Conservation (phyloP, 2,113 vertebrate genomes). For the Carlito syrichta region DNA sequence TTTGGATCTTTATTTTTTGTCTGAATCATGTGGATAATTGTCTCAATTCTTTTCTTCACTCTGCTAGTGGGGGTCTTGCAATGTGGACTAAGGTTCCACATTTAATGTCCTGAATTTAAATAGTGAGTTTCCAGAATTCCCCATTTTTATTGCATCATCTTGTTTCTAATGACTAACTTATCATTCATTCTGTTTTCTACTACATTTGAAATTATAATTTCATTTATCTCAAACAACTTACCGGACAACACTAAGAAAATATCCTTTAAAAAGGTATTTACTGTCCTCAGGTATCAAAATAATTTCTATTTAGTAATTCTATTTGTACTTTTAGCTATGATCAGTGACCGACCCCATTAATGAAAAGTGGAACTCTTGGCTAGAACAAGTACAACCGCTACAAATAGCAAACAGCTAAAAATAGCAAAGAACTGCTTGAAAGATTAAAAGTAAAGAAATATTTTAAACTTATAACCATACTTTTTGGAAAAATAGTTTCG, state of each 20-base stretch:
- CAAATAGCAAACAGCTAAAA: conserved; percentile 50
- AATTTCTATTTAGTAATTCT: conserved; percentile 58
- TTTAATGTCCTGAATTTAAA: conserved; percentile 26
- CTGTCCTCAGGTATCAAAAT: conserved; percentile 57
- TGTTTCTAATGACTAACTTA: conserved; percentile 80
- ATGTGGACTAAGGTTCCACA: background rate
- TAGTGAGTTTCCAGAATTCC: conserved; percentile 18
- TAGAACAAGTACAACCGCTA: conserved; percentile 46
- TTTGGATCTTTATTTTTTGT: conserved; percentile 76
- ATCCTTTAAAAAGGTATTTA: conserved; percentile 69
- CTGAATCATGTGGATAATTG: conserved; percentile 71
- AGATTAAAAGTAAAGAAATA: conserved; percentile 29
- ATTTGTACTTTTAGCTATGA: conserved; percentile 54
- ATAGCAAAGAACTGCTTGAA: conserved; percentile 55
- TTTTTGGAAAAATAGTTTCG: conserved; percentile 54
- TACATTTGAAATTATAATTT: conserved; percentile 65
- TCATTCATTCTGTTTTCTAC: conserved; percentile 80
- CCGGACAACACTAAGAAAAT: conserved; percentile 77
- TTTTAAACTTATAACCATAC: conserved; percentile 60
- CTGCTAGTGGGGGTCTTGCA: conserved; percentile 45
- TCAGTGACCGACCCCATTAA: conserved; percentile 49
- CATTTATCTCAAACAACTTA: conserved; percentile 78
- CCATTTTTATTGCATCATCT: background rate
- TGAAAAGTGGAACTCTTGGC: conserved; percentile 19
- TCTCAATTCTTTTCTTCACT: conserved; percentile 71